Evolutionary conservation across 2,113 vertebrate genomes (phyloP).

Genomic region (Camelus bactrianus): DNA sequence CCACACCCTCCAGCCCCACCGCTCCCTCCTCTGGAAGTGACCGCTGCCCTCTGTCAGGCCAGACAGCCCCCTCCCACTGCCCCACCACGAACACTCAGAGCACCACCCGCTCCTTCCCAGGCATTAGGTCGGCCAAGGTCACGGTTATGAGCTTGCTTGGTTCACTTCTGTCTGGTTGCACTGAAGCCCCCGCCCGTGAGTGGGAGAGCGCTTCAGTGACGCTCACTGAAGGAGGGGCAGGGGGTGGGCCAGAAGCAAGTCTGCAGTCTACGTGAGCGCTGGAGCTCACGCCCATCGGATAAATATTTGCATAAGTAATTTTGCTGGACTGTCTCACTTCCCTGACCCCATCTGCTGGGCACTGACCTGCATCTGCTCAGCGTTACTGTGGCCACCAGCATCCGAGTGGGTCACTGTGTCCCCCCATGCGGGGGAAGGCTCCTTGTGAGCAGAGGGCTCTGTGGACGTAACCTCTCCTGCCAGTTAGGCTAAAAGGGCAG

Average conservation of each 20-base stretch:
- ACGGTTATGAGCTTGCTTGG: accelerated
- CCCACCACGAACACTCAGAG: accelerated
- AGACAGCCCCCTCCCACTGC: not conserved
- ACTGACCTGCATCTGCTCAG: not conserved
- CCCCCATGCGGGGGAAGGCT: accelerated
- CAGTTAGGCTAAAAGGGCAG: not conserved
- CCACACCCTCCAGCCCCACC: not conserved
- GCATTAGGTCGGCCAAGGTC: not conserved
- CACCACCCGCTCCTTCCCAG: accelerated
- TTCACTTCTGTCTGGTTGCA: accelerated
- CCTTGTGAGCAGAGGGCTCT: not conserved
- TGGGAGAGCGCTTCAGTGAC: accelerated
- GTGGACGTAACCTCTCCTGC: not conserved
- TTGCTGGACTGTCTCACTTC: accelerated
- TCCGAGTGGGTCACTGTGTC: not conserved
- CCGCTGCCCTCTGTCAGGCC: accelerated
- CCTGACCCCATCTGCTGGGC: not conserved
- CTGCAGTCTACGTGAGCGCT: accelerated
- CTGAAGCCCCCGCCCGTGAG: accelerated
- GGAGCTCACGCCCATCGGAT: accelerated
- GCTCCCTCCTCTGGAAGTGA: not conserved
- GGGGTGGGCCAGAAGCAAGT: accelerated
- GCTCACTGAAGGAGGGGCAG: not conserved
- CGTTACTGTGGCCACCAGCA: accelerated
- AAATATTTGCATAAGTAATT: not conserved